phyloP scores from a whole-genome alignment of 2,797 vertebrate genomes.

The Stomatorhinus walkeri region DNA sequence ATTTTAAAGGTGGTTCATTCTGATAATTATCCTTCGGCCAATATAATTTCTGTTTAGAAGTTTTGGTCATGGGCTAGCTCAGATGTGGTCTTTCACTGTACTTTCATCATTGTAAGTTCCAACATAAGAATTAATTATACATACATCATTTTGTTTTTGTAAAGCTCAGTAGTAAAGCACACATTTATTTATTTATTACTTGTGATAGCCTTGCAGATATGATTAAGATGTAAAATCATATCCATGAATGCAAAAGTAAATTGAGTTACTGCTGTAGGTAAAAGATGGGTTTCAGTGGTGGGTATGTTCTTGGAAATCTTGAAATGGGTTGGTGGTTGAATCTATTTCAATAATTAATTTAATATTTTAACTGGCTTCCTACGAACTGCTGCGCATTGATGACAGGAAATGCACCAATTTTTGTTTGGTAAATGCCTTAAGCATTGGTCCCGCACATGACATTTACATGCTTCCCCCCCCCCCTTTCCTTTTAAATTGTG shows the following conservation, averaged over 20 bases:
- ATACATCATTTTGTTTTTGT: background rate
- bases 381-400: background rate
- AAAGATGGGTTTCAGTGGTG: background rate
- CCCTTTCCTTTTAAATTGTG: background rate
- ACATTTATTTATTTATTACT: background rate
- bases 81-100: background rate
- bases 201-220: background rate
- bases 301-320: background rate
- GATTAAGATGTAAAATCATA: background rate
- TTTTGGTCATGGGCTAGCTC: background rate
- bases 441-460: background rate
- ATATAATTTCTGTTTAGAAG: background rate
- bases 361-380: background rate
- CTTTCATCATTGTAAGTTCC: background rate
- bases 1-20: background rate
- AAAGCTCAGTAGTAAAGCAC: background rate
- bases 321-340: background rate
- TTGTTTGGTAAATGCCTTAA: too few relatives aligned
- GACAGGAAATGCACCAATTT: background rate
- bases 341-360: background rate
- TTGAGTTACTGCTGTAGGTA: background rate
- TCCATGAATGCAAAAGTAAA: background rate
- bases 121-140: background rate
- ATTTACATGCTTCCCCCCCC: background rate
- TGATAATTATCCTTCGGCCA: background rate